These are phyloP conservation scores for Scrobipalpa atriplicella DNA, from an alignment of 2,888 invertebrate species.

Conservation along the genomic window DNA sequence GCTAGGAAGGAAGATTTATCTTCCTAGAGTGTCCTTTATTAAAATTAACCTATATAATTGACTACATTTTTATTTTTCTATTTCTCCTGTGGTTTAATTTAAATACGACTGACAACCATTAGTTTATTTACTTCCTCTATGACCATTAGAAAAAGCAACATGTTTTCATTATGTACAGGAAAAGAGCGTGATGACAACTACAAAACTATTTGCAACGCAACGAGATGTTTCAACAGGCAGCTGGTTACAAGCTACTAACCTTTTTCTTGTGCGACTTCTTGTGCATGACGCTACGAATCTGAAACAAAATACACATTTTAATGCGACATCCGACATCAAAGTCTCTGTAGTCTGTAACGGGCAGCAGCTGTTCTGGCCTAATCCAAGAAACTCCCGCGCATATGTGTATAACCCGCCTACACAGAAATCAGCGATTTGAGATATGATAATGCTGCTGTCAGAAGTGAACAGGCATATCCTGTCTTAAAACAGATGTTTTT, in stretches of 20 bases:
- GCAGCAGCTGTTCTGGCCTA: slow-evolving; percentile 39
- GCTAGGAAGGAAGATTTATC: no score
- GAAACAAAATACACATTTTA: slow-evolving; percentile 53
- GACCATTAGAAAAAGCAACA: background rate
- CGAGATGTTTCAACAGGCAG: background rate
- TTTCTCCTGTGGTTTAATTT: background rate
- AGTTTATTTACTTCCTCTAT: no score
- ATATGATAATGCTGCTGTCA: slow-evolving; percentile 9
- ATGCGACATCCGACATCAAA: slow-evolving; percentile 52
- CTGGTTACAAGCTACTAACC: slow-evolving; percentile 48
- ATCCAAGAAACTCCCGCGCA: slow-evolving; percentile 24
- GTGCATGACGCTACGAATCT: slow-evolving; percentile 61
- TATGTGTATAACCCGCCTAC: slow-evolving; percentile 1
- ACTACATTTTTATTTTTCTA: background rate
- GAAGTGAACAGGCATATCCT: slow-evolving; percentile 5
- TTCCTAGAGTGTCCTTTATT: no score
- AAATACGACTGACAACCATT: background rate
- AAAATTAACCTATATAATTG: no score
- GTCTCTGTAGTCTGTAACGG: slow-evolving; percentile 39
- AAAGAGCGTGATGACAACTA: background rate
- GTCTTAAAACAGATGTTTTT: slow-evolving; percentile 11
- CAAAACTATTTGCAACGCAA: background rate
- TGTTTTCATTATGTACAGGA: background rate
- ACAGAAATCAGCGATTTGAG: slow-evolving; percentile 1
- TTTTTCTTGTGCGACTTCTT: slow-evolving; percentile 77